A percentile compares a stretch with the other conserved stretches of the same genome.
These are phyloP conservation scores for Ephestia elutella DNA, from an alignment of 1,140 invertebrate genomes.

Conservation along the genomic window DNA sequence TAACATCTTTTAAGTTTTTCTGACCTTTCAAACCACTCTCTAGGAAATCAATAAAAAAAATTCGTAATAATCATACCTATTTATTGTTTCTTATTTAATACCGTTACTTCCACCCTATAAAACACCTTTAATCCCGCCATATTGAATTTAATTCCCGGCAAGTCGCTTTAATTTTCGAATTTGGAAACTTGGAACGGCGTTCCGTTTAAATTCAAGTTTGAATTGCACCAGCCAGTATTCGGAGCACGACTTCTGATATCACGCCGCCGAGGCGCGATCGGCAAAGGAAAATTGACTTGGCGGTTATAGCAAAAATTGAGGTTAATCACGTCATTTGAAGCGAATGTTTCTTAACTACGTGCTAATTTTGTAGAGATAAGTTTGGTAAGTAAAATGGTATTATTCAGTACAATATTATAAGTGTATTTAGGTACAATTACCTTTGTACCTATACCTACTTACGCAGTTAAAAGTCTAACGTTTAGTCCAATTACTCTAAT, in stretches of 20 bases:
- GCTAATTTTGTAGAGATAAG: too few relatives aligned
- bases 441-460: too few relatives aligned
- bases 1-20: too few relatives aligned
- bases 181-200: slow-evolving; percentile 61
- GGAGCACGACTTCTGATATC: slow-evolving; percentile 60
- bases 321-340: not conserved
- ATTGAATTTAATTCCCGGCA: slow-evolving; percentile 66
- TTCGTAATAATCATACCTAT: too few relatives aligned
- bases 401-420: too few relatives aligned
- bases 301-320: not conserved
- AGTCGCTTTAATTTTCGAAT: slow-evolving; percentile 70
- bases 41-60: too few relatives aligned
- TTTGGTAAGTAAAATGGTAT: too few relatives aligned
- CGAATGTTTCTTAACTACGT: not conserved
- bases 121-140: slow-evolving; percentile 34
- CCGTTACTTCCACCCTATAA: not conserved
- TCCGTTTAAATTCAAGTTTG: slow-evolving; percentile 62
- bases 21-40: too few relatives aligned
- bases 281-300: slow-evolving; percentile 6
- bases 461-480: too few relatives aligned
- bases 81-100: too few relatives aligned
- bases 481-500: too few relatives aligned
- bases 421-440: too few relatives aligned
- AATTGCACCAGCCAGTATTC: slow-evolving; percentile 52
- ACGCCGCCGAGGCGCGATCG: slow-evolving; percentile 9